Evolutionary conservation across 2,888 invertebrate genomes (phyloP).

Genomic region (Carterocephalus palaemon): DNA sequence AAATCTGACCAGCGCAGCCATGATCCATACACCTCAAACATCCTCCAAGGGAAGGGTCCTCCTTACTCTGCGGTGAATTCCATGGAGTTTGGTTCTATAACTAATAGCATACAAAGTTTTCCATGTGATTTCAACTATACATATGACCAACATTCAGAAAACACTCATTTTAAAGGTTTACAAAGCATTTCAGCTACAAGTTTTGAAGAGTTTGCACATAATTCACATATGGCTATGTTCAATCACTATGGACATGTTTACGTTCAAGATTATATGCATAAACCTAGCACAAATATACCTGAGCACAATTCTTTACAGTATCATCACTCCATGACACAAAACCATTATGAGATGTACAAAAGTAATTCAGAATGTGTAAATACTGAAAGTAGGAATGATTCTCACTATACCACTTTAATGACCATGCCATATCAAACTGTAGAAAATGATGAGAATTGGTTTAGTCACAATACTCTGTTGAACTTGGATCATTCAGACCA

Average conservation of each 20-base stretch:
- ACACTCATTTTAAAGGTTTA: slow-evolving; percentile 57
- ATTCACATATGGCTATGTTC: slow-evolving; percentile 71
- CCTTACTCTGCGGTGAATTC: slow-evolving; percentile 50
- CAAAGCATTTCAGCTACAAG: slow-evolving; percentile 74
- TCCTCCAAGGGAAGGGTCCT: slow-evolving; percentile 66
- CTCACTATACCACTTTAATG: slow-evolving; percentile 83
- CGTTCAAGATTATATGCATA: slow-evolving; percentile 65
- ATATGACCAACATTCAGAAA: slow-evolving; percentile 58
- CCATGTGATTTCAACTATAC: slow-evolving; percentile 69
- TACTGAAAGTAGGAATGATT: slow-evolving; percentile 71
- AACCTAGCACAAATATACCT: slow-evolving; percentile 50
- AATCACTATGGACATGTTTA: slow-evolving; percentile 74
- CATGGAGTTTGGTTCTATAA: slow-evolving; percentile 56
- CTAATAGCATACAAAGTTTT: slow-evolving; percentile 65
- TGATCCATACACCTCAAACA: slow-evolving; percentile 66
- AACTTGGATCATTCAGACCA: slow-evolving; percentile 63
- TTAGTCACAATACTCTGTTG: slow-evolving; percentile 65
- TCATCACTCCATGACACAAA: slow-evolving; percentile 55
- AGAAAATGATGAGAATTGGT: slow-evolving; percentile 76
- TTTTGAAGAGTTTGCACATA: slow-evolving; percentile 77
- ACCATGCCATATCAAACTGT: slow-evolving; percentile 80
- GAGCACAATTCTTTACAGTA: slow-evolving; percentile 59
- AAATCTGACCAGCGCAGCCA: slow-evolving; percentile 62
- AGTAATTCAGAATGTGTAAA: slow-evolving; percentile 57
- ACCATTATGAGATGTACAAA: slow-evolving; percentile 67